phyloP scores from a whole-genome alignment of 2,797 vertebrate species.

The Glyptemys insculpta region DNA sequence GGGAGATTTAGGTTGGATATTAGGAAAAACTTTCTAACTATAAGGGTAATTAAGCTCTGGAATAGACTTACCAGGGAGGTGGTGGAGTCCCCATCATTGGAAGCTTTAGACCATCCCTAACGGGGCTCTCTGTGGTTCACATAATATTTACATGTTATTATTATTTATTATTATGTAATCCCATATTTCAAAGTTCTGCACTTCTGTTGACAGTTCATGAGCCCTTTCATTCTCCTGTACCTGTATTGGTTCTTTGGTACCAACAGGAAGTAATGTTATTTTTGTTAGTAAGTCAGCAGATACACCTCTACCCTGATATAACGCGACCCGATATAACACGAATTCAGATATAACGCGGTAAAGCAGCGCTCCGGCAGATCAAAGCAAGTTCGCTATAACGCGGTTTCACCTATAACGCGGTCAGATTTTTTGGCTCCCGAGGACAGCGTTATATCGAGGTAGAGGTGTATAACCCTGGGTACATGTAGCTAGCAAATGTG shows the following conservation, averaged over 20 bases:
- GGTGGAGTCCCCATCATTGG: not conserved
- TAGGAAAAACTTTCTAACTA: too few relatives aligned
- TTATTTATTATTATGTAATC: not conserved
- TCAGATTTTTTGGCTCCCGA: too few relatives aligned
- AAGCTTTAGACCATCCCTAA: not conserved
- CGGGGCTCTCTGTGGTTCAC: not conserved
- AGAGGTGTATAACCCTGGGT: not conserved
- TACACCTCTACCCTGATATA: not conserved
- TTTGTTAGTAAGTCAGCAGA: not conserved
- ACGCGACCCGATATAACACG: too few relatives aligned
- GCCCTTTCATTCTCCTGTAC: not conserved
- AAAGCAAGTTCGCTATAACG: too few relatives aligned
- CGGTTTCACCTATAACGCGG: too few relatives aligned
- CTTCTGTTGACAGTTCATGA: not conserved
- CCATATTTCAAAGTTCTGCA: not conserved
- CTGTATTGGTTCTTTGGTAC: not conserved
- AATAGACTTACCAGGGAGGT: not conserved
- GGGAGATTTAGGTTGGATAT: too few relatives aligned
- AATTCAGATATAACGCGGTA: too few relatives aligned
- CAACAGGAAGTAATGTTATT: not conserved
- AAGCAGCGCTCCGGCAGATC: too few relatives aligned
- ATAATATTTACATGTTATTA: not conserved
- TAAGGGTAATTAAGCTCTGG: not conserved
- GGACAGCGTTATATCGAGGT: too few relatives aligned
- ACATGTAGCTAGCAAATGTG: not conserved